These are phyloP conservation scores for Psettodes erumei DNA, from an alignment of 2,113 vertebrate species.

Conservation along the genomic window DNA sequence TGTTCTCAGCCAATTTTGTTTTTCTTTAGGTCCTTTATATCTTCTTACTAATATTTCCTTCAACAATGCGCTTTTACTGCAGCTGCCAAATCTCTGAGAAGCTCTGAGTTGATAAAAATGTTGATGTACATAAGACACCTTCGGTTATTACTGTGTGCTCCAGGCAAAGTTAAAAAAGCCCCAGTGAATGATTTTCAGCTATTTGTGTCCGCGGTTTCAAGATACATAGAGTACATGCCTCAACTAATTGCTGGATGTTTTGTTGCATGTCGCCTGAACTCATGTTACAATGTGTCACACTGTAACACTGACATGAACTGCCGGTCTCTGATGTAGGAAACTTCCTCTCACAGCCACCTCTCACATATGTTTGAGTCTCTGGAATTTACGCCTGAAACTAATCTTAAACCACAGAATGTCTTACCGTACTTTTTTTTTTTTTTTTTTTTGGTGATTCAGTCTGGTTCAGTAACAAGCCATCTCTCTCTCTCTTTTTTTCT, in stretches of 20 bases:
- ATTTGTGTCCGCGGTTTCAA: no score
- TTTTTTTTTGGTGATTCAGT: constrained; percentile 15
- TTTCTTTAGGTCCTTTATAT: not conserved
- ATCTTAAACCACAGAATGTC: not conserved
- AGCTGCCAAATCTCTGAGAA: not conserved
- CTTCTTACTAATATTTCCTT: not conserved
- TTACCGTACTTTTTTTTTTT: constrained; percentile 25
- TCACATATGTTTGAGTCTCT: not conserved
- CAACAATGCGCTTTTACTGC: not conserved
- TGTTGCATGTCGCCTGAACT: no score
- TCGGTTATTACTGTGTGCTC: not conserved
- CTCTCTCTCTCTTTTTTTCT: constrained; percentile 41
- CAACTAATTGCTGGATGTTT: not conserved
- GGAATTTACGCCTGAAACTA: not conserved
- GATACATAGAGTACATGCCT: no score
- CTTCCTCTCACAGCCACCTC: not conserved
- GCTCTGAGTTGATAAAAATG: not conserved
- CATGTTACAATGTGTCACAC: not conserved
- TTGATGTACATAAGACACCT: not conserved
- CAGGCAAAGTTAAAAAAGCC: no score
- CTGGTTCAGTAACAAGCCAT: constrained; percentile 47
- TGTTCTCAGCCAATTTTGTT: not conserved
- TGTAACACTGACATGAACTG: not conserved
- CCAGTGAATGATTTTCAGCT: no score
- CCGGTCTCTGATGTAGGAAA: not conserved